Evolutionary conservation across 1,140 invertebrate genomes (phyloP), one percentile per base, ranked within the genome.

Genomic region (Limonius californicus): DNA sequence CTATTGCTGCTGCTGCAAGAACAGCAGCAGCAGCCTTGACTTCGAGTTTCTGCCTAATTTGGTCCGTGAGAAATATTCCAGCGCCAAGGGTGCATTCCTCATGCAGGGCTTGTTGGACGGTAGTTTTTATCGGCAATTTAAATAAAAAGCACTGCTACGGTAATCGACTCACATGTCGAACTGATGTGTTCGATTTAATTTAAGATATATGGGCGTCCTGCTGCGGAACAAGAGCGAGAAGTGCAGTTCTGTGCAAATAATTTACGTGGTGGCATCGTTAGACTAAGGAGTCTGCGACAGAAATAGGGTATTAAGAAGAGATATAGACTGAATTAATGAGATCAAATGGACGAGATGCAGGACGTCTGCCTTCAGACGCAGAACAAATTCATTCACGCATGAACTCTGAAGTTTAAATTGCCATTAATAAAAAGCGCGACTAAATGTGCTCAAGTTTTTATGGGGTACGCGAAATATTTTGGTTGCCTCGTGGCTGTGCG

Each of bases 321-420:
- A 27, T 39, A 39, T 39, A 39, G n/a, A 39, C n/a, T 39, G 35
- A 39, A 39, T 39, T 39, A 39, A 39, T 14, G 11, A 39, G 35
- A 39, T 14, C n/a, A 39, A 39, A 39, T 39, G n/a, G 35, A 39
- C n/a, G 8, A 50, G 8, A 50, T 50, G 20, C 45, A 50, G 16
- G 45, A 50, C 20, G 45, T 50, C 45, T 50, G 45, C 45, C 45
- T 50, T 18, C 45, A 19, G 15, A 3, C 45, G 20, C 45, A 12
- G 45, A 50, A 50, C 45, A 50, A 50, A 50, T 50, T 50, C 45
- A 50, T 50, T 50, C 45, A 50, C 45, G 16, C 45, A 50, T 50
- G 45, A 50, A 50, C 20, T 50, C 45, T 39, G n/a, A 50, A 50
- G 16, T 50, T n/a, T 50, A 50, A 50, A 50, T 50, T 50, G 20